Conservation (phyloP, 2,797 vertebrate genomes). For the Strix occidentalis region DNA sequence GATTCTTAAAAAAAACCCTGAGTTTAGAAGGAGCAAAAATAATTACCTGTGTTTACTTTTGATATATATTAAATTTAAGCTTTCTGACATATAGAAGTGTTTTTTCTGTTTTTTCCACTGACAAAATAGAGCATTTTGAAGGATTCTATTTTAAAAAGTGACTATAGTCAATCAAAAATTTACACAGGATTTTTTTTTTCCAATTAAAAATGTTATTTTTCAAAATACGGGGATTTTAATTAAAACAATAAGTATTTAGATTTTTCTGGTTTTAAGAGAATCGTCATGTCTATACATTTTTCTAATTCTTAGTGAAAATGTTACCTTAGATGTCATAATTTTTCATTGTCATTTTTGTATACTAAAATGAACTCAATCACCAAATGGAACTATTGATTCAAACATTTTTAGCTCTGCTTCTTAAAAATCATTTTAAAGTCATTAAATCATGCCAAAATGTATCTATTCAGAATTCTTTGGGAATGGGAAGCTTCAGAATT, state of each 20-base stretch:
- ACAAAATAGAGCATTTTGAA: background rate
- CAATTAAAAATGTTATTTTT: background rate
- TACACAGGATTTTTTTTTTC: background rate
- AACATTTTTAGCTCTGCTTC: background rate
- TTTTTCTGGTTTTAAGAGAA: background rate
- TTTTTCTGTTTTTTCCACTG: background rate
- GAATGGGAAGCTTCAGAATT: background rate
- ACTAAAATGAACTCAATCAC: background rate
- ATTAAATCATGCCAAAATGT: background rate
- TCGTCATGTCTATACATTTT: background rate
- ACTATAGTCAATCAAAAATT: background rate
- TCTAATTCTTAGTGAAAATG: background rate
- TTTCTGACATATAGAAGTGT: background rate
- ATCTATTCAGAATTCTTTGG: background rate
- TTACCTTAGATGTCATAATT: background rate
- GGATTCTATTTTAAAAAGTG: background rate
- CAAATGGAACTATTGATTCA: background rate
- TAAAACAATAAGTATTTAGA: background rate
- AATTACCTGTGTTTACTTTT: background rate
- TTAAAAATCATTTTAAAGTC: background rate
- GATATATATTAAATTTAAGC: background rate
- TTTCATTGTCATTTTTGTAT: background rate
- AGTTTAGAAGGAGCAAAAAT: background rate
- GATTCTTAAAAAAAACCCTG: accelerated
- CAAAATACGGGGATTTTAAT: background rate